Evolutionary conservation across 1,140 invertebrate species (phyloP).

Genomic region (Drosophila kikkawai): DNA sequence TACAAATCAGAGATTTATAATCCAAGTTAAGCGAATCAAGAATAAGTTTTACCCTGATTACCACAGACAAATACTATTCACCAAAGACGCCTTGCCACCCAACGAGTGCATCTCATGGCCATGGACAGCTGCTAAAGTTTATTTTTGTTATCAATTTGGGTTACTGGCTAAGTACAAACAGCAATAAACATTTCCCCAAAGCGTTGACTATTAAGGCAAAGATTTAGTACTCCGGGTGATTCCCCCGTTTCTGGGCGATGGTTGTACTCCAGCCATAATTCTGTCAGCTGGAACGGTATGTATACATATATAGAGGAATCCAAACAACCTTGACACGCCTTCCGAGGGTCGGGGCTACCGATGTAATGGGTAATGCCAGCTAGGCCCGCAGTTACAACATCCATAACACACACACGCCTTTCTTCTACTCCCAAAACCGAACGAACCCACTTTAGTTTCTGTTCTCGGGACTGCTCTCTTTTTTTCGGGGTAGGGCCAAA

Average conservation of each 20-base stretch:
- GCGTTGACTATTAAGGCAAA: slow-evolving; percentile 61
- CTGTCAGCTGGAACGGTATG: slow-evolving; percentile 25
- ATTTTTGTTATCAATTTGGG: slow-evolving; percentile 57
- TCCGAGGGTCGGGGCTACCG: slow-evolving; percentile 14
- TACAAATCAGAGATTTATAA: slow-evolving; percentile 1
- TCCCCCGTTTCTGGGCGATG: slow-evolving; percentile 10
- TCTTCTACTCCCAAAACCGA: neutral
- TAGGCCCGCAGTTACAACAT: slow-evolving; percentile 35
- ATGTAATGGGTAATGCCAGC: slow-evolving; percentile 15
- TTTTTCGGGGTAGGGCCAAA: slow-evolving; percentile 34
- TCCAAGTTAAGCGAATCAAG: slow-evolving; percentile 2
- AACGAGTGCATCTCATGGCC: slow-evolving; percentile 10
- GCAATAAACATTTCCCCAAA: slow-evolving; percentile 58
- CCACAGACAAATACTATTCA: slow-evolving; percentile 17
- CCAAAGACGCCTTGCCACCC: neutral
- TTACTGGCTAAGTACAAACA: slow-evolving; percentile 57
- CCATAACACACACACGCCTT: slow-evolving; percentile 46
- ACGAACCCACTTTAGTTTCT: slow-evolving; percentile 19
- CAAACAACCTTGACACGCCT: slow-evolving; percentile 51
- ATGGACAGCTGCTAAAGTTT: slow-evolving; percentile 29
- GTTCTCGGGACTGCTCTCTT: slow-evolving; percentile 22
- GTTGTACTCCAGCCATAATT: slow-evolving; percentile 39
- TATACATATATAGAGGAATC: neutral
- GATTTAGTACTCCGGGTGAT: slow-evolving; percentile 49
- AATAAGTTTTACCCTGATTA: slow-evolving; percentile 14